These are phyloP conservation scores for Phalera bucephala DNA, from an alignment of 2,888 invertebrate genomes.

Conservation along the genomic window DNA sequence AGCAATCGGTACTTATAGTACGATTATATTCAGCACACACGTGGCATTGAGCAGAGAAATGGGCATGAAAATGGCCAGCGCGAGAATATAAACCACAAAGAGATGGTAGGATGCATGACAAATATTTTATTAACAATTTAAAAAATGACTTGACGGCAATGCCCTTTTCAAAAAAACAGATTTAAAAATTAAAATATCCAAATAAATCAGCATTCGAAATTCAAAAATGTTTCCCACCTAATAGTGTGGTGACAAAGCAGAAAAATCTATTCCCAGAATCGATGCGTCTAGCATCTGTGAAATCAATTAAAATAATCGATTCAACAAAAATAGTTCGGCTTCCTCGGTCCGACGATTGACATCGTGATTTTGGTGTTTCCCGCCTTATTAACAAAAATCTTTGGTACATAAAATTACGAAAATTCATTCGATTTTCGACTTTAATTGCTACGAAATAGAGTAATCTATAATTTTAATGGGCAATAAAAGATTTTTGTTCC, in stretches of 20 bases:
- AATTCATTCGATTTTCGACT: conserved; percentile 24
- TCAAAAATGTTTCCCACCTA: conserved; percentile 8
- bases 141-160: too few relatives aligned
- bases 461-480: conserved; percentile 3
- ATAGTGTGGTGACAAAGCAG: conserved; percentile 41
- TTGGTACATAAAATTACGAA: conserved; percentile 8
- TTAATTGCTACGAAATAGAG: conserved; percentile 15
- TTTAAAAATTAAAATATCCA: conserved; percentile 12
- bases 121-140: neutral
- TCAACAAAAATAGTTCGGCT: conserved; percentile 73
- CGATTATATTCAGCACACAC: too few relatives aligned
- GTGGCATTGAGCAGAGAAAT: too few relatives aligned
- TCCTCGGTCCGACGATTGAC: conserved; percentile 64
- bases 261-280: conserved; percentile 35
- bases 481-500: conserved; percentile 6
- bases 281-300: conserved; percentile 55
- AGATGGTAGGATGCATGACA: too few relatives aligned
- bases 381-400: conserved; percentile 40
- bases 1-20: too few relatives aligned
- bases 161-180: conserved; percentile 6
- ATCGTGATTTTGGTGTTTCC: conserved; percentile 63
- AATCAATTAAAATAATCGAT: conserved; percentile 80
- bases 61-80: too few relatives aligned
- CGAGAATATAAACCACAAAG: too few relatives aligned
- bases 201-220: neutral